A percentile compares a stretch with the other conserved stretches of the same genome.
These are phyloP conservation scores for Oreocharis arfaki DNA, from an alignment of 2,113 vertebrate genomes.

Conservation along the genomic window DNA sequence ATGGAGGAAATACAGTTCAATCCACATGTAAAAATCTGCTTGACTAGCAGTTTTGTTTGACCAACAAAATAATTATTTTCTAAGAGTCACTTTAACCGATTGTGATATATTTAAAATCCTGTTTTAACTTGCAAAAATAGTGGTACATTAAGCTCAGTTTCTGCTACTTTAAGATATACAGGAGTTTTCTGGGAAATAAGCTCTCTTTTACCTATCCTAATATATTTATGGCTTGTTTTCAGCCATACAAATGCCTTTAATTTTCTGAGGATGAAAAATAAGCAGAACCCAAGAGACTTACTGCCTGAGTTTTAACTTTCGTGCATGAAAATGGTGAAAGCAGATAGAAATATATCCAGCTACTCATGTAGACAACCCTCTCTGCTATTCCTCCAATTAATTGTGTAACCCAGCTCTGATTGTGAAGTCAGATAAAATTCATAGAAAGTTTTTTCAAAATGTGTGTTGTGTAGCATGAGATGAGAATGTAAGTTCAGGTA, in stretches of 20 bases:
- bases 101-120: neutral
- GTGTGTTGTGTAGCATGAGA: neutral
- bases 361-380: neutral
- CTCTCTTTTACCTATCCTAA: neutral
- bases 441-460: neutral
- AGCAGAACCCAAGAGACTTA: neutral
- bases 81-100: neutral
- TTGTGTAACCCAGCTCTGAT: neutral
- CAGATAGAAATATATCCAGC: neutral
- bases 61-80: slow-evolving; percentile 33
- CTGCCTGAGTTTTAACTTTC: neutral
- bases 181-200: neutral
- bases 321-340: neutral
- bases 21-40: neutral
- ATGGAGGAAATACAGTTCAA: neutral
- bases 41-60: neutral
- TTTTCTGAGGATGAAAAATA: neutral
- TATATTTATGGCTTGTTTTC: neutral
- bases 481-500: neutral
- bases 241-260: neutral
- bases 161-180: neutral
- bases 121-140: neutral
- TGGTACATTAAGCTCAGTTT: neutral
- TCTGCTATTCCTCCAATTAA: neutral
- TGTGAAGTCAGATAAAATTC: neutral